Conservation (phyloP, 1,140 invertebrate species). For the Callitettix versicolor region DNA sequence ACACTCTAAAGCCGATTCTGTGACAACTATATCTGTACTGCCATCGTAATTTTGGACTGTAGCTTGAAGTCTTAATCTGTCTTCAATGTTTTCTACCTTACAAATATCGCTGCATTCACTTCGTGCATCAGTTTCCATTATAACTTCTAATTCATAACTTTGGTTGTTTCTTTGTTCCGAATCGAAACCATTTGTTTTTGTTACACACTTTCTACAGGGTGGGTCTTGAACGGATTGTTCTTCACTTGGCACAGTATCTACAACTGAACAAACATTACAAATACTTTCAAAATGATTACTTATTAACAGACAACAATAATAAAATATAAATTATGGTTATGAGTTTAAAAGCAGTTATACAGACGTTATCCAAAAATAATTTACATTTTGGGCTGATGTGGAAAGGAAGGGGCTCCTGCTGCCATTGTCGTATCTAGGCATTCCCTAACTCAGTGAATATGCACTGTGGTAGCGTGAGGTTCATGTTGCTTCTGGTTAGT, state of each 20-base stretch:
- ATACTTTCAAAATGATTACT: background rate
- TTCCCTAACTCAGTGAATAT: no score
- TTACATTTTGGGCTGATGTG: no score
- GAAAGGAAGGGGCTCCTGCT: no score
- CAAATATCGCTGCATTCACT: slow-evolving; percentile 4
- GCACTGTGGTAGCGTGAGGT: no score
- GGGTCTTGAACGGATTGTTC: background rate
- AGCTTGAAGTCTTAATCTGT: background rate
- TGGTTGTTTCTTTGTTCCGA: background rate
- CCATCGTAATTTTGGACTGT: background rate
- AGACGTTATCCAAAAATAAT: no score
- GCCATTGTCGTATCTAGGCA: no score
- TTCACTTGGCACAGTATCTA: background rate
- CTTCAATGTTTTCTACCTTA: background rate
- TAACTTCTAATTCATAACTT: slow-evolving; percentile 13
- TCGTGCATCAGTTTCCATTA: slow-evolving; percentile 9
- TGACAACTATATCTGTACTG: no score
- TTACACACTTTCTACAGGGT: background rate
- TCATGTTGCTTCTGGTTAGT: no score
- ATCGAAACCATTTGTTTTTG: background rate
- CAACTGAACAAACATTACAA: background rate
- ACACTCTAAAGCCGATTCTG: no score
- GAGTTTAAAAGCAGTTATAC: no score
- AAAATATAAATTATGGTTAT: no score
- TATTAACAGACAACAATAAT: background rate